These are phyloP conservation scores for Alouatta palliata DNA, from an alignment of 2,113 vertebrate genomes.

Conservation along the genomic window DNA sequence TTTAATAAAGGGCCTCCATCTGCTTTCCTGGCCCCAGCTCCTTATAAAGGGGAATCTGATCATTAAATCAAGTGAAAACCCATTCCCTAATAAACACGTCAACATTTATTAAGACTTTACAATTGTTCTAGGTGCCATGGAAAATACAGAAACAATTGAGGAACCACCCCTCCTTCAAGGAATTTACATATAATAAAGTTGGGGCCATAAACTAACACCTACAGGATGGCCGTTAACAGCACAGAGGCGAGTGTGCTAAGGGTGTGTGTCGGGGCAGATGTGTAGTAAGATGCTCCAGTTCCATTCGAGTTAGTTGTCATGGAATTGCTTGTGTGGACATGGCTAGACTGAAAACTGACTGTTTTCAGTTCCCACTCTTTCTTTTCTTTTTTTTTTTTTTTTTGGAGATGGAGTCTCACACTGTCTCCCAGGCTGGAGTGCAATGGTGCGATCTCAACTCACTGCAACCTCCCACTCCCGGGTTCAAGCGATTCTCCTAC, in stretches of 20 bases:
- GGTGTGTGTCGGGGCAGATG: background rate
- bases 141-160: conserved; percentile 35
- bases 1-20: conserved; percentile 8
- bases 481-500: no score
- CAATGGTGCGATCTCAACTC: no score
- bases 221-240: background rate
- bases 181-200: conserved; percentile 22
- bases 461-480: no score
- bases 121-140: conserved; percentile 45
- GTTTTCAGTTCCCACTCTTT: background rate
- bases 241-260: background rate
- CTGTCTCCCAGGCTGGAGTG: no score
- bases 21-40: background rate
- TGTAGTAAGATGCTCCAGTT: fast-evolving
- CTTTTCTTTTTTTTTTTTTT: background rate
- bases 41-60: conserved; percentile 10
- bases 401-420: no score
- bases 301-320: background rate
- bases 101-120: background rate
- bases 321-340: background rate
- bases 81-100: conserved; percentile 54
- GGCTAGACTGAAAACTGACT: background rate
- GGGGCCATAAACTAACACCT: conserved; percentile 51
- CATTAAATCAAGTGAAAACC: conserved; percentile 23
- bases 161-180: conserved; percentile 8